These are phyloP conservation scores for Reinhardtius hippoglossoides DNA, from an alignment of 2,113 vertebrate species.

Conservation along the genomic window DNA sequence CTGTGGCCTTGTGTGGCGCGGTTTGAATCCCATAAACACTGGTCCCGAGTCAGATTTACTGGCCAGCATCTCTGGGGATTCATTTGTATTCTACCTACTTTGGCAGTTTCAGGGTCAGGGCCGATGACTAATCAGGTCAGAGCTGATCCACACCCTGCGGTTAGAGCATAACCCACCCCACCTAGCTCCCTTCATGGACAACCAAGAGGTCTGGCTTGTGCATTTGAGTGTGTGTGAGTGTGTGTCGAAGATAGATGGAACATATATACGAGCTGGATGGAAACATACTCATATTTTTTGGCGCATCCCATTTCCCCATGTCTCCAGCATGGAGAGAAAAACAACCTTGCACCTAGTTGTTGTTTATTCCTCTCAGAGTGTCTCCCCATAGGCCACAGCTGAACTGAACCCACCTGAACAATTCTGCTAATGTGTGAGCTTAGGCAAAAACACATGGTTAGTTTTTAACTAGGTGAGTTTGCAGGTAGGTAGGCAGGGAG, in stretches of 20 bases:
- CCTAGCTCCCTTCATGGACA: conserved; percentile 54
- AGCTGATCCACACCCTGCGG: conserved; percentile 66
- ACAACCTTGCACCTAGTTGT: conserved; percentile 47
- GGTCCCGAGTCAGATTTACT: conserved; percentile 72
- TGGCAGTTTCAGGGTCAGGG: conserved; percentile 70
- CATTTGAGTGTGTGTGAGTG: background rate
- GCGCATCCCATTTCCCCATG: conserved; percentile 33
- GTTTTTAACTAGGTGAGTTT: conserved; percentile 68
- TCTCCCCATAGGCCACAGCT: conserved; percentile 53
- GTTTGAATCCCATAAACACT: conserved; percentile 69
- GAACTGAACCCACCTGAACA: conserved; percentile 54
- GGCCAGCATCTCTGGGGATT: conserved; percentile 58
- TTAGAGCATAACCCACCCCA: conserved; percentile 59
- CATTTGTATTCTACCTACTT: conserved; percentile 66
- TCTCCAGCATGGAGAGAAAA: conserved; percentile 22
- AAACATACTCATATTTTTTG: conserved; percentile 44
- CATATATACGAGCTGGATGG: conserved; percentile 23
- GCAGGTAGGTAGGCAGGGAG: conserved; percentile 24
- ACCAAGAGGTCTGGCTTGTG: conserved; percentile 47
- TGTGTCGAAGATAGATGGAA: conserved; percentile 45
- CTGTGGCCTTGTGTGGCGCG: conserved; percentile 63
- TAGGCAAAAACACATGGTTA: conserved; percentile 73
- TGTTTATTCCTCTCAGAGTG: conserved; percentile 60
- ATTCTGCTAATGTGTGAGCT: conserved; percentile 68
- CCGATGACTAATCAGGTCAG: conserved; percentile 72